phyloP scores from a whole-genome alignment of 1,140 invertebrate species.

The Aphelenchoides fujianensis region DNA sequence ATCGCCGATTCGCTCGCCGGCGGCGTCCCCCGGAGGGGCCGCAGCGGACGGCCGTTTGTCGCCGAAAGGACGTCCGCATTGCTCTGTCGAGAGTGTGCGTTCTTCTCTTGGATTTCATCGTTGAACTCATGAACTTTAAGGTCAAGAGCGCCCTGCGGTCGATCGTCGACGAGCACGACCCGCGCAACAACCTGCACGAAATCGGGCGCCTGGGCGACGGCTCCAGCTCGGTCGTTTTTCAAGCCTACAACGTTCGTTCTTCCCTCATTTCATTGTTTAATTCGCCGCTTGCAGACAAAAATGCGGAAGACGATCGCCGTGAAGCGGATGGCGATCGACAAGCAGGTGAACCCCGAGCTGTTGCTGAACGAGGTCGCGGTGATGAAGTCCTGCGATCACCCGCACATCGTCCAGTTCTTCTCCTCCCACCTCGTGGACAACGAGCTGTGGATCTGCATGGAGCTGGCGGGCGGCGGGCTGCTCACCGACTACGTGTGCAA shows the following conservation, averaged over 20 bases:
- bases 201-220: slow-evolving; percentile 97
- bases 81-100: slow-evolving; percentile 14
- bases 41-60: neutral
- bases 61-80: slow-evolving; percentile 9
- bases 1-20: neutral
- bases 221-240: slow-evolving; percentile 94
- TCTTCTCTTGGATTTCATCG: neutral
- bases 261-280: slow-evolving; percentile 57
- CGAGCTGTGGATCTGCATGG: slow-evolving; percentile 98
- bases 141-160: slow-evolving; percentile 90
- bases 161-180: slow-evolving; percentile 92
- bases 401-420: slow-evolving; percentile 98
- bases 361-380: slow-evolving; percentile 98
- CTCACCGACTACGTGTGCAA: slow-evolving; percentile 90
- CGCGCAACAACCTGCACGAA: slow-evolving; percentile 81
- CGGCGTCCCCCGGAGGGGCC: neutral
- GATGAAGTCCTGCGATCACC: slow-evolving; percentile 97
- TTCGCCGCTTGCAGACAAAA: slow-evolving; percentile 24
- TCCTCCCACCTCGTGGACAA: slow-evolving; percentile 89
- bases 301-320: slow-evolving; percentile 83
- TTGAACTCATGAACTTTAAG: slow-evolving; percentile 65
- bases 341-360: slow-evolving; percentile 92
- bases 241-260: slow-evolving; percentile 87
- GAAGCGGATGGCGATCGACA: slow-evolving; percentile 96
- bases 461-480: slow-evolving; percentile 93